Percentiles rank a stretch among this genome's conserved stretches.
phyloP scores from a whole-genome alignment of 1,140 invertebrate genomes.

The Cryptotermes secundus region DNA sequence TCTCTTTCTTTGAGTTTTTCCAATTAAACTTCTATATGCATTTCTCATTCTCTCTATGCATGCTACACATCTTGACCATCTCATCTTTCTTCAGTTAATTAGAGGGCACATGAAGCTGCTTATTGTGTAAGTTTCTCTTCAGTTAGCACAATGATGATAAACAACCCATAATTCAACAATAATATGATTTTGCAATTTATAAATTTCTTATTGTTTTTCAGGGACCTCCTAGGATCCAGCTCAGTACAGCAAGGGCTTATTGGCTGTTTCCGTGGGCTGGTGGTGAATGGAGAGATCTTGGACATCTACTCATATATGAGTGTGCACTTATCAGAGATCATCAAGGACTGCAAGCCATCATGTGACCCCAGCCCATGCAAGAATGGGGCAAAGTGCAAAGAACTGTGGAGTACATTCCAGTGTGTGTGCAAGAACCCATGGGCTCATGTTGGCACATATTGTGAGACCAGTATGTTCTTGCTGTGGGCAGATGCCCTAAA shows the following conservation, averaged over 20 bases:
- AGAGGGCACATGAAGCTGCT: no score
- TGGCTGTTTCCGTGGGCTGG: constrained; percentile 88
- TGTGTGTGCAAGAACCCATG: constrained; percentile 88
- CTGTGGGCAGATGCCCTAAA: neutral
- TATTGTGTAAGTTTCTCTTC: no score
- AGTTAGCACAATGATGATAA: no score
- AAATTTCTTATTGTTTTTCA: constrained; percentile 46
- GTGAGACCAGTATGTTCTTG: constrained; percentile 76
- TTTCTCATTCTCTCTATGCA: no score
- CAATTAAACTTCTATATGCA: no score
- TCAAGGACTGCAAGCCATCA: constrained; percentile 88
- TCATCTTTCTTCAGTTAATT: no score
- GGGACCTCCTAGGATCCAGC: constrained; percentile 71
- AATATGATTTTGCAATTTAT: no score
- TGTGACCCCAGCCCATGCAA: constrained; percentile 92
- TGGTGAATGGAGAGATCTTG: constrained; percentile 86
- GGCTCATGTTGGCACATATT: constrained; percentile 85
- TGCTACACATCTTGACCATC: no score
- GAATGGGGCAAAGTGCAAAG: constrained; percentile 86
- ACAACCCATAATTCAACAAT: no score
- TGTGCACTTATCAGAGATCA: constrained; percentile 86
- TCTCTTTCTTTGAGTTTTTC: no score
- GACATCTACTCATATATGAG: constrained; percentile 93
- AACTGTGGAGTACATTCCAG: constrained; percentile 88
- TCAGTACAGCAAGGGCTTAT: constrained; percentile 84